Conservation (phyloP, 1,140 invertebrate species). For the Hyphantria cunea region DNA sequence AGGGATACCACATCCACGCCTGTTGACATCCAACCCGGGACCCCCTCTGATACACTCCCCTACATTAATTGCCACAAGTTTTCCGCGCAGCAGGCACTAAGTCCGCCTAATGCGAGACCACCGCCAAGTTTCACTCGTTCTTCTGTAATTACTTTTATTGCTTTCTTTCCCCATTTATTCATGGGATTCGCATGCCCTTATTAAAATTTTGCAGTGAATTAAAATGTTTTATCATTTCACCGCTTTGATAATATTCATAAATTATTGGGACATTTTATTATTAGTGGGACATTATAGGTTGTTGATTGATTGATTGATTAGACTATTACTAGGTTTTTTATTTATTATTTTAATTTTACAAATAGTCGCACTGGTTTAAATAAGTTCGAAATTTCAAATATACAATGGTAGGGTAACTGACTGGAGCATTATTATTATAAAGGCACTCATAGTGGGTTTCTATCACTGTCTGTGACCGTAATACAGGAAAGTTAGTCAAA, state of each 20-base stretch:
- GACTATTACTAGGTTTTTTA: no score
- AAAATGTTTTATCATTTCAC: conserved; percentile 32
- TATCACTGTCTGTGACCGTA: no score
- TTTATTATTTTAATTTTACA: no score
- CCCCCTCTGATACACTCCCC: conserved; percentile 39
- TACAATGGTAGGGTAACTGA: no score
- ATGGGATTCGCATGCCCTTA: conserved; percentile 41
- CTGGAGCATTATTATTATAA: no score
- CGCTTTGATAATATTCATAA: neutral
- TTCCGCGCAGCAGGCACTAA: conserved; percentile 46
- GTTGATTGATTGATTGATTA: no score
- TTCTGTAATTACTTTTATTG: conserved; percentile 60
- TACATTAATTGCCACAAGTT: conserved; percentile 55
- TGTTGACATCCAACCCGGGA: conserved; percentile 12
- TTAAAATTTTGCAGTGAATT: conserved; percentile 43
- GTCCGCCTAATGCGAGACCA: conserved; percentile 47
- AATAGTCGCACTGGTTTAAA: no score
- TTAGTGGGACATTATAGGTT: no score
- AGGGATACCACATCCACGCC: conserved; percentile 14
- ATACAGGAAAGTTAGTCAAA: no score
- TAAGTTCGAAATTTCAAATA: no score
- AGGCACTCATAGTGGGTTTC: no score
- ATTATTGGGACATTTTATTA: conserved; percentile 19
- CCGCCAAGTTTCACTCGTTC: conserved; percentile 48
- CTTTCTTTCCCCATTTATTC: conserved; percentile 52